Conservation (phyloP, 2,113 vertebrate genomes). For the Madoqua kirkii region DNA sequence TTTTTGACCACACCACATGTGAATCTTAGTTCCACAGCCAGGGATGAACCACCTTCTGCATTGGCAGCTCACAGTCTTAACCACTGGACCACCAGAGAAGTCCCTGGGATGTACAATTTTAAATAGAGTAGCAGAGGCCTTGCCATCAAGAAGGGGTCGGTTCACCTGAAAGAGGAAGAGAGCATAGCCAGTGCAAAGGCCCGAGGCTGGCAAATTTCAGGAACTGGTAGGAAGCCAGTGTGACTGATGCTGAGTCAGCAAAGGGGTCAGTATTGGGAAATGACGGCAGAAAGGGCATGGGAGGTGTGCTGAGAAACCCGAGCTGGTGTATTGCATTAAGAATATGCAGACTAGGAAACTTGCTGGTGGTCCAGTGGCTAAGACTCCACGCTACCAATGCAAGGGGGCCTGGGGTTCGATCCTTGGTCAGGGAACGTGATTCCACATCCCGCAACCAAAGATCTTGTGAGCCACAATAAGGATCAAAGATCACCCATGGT, state of each 20-base stretch:
- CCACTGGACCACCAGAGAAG: neutral
- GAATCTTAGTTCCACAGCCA: neutral
- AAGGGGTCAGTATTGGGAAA: no score
- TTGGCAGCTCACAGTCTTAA: neutral
- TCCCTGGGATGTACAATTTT: neutral
- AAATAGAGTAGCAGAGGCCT: neutral
- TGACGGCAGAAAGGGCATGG: neutral
- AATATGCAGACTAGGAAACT: neutral
- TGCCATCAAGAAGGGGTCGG: fast-evolving
- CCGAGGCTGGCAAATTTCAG: neutral
- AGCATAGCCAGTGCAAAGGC: neutral
- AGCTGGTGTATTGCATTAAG: neutral
- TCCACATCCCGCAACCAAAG: neutral
- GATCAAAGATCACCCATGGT: fast-evolving
- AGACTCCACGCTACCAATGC: neutral
- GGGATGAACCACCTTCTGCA: neutral
- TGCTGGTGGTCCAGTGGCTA: neutral
- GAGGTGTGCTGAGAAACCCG: neutral
- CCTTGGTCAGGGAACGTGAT: neutral
- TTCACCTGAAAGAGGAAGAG: neutral
- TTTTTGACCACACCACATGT: neutral
- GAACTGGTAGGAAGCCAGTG: neutral
- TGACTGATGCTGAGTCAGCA: no score
- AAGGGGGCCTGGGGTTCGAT: fast-evolving
- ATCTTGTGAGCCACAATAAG: neutral